A percentile compares a stretch with the other conserved stretches of the same genome.
Evolutionary conservation across 2,797 vertebrate species (phyloP).

Genomic region (Dendrocincla fuliginosa): DNA sequence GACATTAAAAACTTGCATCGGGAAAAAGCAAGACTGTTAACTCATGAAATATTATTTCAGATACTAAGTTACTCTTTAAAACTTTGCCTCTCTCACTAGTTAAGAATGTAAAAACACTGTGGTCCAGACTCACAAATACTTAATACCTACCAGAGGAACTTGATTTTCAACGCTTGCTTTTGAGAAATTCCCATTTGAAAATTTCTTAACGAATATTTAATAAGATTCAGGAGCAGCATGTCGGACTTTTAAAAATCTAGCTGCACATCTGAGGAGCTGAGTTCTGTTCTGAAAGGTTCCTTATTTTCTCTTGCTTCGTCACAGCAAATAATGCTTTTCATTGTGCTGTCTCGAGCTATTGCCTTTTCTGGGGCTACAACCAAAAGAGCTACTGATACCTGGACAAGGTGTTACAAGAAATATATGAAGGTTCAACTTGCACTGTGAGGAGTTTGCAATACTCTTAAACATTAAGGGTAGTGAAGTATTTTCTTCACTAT

Average conservation of each 20-base stretch:
- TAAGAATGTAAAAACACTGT: not conserved
- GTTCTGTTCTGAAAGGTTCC: not conserved
- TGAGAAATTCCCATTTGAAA: not conserved
- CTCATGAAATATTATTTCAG: not conserved
- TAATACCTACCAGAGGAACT: not conserved
- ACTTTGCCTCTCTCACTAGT: not conserved
- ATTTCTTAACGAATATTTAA: not conserved
- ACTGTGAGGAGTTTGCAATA: not conserved
- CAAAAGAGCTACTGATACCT: not conserved
- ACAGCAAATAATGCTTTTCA: not conserved
- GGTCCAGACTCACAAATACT: not conserved
- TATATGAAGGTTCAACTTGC: not conserved
- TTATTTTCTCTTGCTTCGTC: not conserved
- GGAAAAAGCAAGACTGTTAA: not conserved
- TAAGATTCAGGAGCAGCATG: not conserved
- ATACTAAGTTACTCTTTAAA: not conserved
- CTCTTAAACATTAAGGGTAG: not conserved
- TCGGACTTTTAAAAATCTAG: not conserved
- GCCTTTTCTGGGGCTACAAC: not conserved
- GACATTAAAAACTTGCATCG: not conserved
- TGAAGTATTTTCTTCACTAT: not conserved
- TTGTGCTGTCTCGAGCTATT: not conserved
- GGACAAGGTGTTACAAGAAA: not conserved
- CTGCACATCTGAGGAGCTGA: accelerated
- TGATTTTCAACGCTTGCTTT: not conserved